phyloP scores from a whole-genome alignment of 2,888 invertebrate genomes.

The Caenorhabditis parvicauda region DNA sequence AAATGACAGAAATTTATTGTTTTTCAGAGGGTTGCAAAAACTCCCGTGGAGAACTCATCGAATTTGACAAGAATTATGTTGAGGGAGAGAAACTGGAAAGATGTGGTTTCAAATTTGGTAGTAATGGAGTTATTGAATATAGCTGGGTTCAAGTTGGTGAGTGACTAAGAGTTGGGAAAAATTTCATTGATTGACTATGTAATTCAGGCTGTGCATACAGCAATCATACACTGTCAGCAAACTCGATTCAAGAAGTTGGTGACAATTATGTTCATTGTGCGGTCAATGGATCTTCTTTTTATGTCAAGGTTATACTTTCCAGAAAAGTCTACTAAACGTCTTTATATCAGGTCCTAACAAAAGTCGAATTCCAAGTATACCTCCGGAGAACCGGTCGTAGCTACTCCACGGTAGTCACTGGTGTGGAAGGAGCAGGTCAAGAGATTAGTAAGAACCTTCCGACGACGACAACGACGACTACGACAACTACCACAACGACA shows the following conservation, averaged over 20 bases:
- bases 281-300: conserved; percentile 10
- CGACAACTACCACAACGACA: conserved; percentile 2
- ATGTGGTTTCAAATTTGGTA: conserved; percentile 20
- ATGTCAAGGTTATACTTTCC: too few relatives aligned
- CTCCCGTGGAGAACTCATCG: conserved; percentile 9
- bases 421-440: conserved; percentile 10
- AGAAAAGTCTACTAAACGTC: too few relatives aligned
- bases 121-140: conserved; percentile 12
- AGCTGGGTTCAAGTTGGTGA: conserved; percentile 20
- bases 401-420: background rate
- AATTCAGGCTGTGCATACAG: conserved; percentile 17
- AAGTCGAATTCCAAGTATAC: conserved; percentile 22
- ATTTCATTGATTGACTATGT: background rate
- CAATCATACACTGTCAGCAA: conserved; percentile 19
- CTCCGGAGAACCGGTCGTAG: background rate
- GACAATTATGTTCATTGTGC: conserved; percentile 24
- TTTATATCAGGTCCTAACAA: conserved; percentile 24
- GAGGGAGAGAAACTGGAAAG: conserved; percentile 14
- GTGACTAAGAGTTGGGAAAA: background rate
- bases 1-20: background rate
- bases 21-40: conserved; percentile 21
- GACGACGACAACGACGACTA: conserved; percentile 11
- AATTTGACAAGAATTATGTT: conserved; percentile 16
- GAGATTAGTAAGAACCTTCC: conserved; percentile 1
- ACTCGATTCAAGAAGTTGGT: conserved; percentile 27